These are phyloP conservation scores for Eilema caniola DNA, from an alignment of 2,888 invertebrate species.

Conservation along the genomic window DNA sequence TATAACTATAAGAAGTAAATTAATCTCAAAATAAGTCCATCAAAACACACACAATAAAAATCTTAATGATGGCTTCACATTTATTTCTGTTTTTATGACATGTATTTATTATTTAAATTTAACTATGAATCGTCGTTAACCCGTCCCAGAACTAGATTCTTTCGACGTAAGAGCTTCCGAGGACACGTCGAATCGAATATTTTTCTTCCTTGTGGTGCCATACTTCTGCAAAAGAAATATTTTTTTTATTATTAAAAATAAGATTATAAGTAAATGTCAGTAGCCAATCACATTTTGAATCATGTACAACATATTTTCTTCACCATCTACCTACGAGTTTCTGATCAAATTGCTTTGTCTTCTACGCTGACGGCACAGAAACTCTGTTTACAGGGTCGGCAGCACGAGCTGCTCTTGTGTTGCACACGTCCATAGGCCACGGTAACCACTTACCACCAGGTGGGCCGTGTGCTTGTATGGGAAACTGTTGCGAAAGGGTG, in stretches of 20 bases:
- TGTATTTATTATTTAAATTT: conserved; percentile 40
- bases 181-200: conserved; percentile 80
- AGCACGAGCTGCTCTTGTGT: too few relatives aligned
- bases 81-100: conserved; percentile 54
- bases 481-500: too few relatives aligned
- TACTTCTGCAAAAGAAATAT: conserved; percentile 72
- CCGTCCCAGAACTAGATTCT: conserved; percentile 68
- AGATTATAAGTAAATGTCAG: too few relatives aligned
- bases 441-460: too few relatives aligned
- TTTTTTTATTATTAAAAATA: background rate
- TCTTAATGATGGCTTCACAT: conserved; percentile 41
- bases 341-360: too few relatives aligned
- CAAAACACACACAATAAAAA: conserved; percentile 47
- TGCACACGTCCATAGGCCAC: too few relatives aligned
- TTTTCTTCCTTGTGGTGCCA: conserved; percentile 74
- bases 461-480: too few relatives aligned
- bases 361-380: too few relatives aligned
- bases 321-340: too few relatives aligned
- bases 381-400: too few relatives aligned
- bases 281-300: too few relatives aligned
- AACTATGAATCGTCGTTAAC: conserved; percentile 49
- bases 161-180: conserved; percentile 73
- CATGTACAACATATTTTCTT: too few relatives aligned
- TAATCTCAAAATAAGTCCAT: conserved; percentile 25
- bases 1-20: conserved; percentile 30